Evolutionary conservation across 2,113 vertebrate species (phyloP), one percentile per base, ranked within the genome.

Genomic region (Emydocephalus ijimae): DNA sequence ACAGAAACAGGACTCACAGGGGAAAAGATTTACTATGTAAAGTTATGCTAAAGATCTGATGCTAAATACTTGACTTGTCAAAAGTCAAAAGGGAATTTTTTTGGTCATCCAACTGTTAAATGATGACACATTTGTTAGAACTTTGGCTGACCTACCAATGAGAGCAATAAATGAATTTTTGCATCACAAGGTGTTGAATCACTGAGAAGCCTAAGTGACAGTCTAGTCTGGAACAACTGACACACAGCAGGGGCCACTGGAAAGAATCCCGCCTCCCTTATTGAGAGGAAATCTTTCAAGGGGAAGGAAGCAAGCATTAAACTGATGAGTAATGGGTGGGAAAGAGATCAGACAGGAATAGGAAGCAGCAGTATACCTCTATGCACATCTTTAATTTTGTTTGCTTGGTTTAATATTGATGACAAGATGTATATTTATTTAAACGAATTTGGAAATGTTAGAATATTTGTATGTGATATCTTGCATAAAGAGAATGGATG

Each of bases 201-300:
- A 29, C 89, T 52, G 90, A 94, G 90, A n/a, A 92, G 64, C 92
- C 92, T 95, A 69, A 95, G 94, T 92, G 94, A 96, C 95, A 93
- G 92, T 88, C 94, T 94, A 15, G 89, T 81, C 91, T 91, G 85
- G 57, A 95, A 91, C 57, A 95, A 96, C 56, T 94, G 95, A 96
- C 91, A 91, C 95, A 94, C 95, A 95, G 95, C 96, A 94, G 95
- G 96, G 64, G 87, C 94, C 89, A 86, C 93, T 96, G 93, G 92
- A 95, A 95, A 93, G 96, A 92, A 48, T 96, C 89, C 89, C 89
- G 85, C 87, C 94, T 81, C 94, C 55, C 93, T 94, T 0, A 15
- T 94, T 95, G 93, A 90, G 95, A 96, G 29, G 93, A 95, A 96
- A 96, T 95, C 94, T 94, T 93, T 93, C 93, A 93, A 94, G 92